Conservation (phyloP, 2,113 vertebrate genomes). For the Caracal caracal region DNA sequence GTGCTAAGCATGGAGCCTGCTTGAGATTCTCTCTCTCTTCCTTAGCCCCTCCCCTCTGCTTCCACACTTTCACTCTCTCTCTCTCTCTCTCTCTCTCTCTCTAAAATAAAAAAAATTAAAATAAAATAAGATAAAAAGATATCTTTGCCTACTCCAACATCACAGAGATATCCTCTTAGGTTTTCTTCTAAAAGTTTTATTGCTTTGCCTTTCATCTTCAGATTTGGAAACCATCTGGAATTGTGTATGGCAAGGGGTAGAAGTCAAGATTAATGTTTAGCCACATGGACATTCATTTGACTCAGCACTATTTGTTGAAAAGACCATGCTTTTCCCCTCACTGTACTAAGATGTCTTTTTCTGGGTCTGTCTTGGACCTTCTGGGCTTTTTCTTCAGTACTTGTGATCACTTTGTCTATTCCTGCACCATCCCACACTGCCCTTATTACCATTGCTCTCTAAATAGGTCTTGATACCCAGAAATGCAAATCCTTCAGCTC, state of each 20-base stretch:
- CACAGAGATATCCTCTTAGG: neutral
- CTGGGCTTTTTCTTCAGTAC: neutral
- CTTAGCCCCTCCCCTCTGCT: too few species aligned
- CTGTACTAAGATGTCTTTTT: neutral
- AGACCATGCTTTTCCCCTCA: neutral
- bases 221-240: neutral
- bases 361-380: neutral
- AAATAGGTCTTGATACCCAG: neutral
- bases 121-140: neutral
- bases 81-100: too few species aligned
- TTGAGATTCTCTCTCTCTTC: too few species aligned
- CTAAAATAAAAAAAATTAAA: too few species aligned
- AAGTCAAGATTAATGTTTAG: neutral
- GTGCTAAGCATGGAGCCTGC: too few species aligned
- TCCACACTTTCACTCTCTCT: too few species aligned
- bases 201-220: neutral
- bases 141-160: neutral
- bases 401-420: neutral
- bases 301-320: neutral
- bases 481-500: neutral
- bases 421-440: neutral
- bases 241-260: neutral
- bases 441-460: neutral
- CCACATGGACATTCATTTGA: neutral
- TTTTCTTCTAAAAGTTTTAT: conserved; percentile 2